Evolutionary conservation across 2,797 vertebrate species (phyloP), one percentile per base, ranked within the genome.

Genomic region (Fundulus diaphanus): DNA sequence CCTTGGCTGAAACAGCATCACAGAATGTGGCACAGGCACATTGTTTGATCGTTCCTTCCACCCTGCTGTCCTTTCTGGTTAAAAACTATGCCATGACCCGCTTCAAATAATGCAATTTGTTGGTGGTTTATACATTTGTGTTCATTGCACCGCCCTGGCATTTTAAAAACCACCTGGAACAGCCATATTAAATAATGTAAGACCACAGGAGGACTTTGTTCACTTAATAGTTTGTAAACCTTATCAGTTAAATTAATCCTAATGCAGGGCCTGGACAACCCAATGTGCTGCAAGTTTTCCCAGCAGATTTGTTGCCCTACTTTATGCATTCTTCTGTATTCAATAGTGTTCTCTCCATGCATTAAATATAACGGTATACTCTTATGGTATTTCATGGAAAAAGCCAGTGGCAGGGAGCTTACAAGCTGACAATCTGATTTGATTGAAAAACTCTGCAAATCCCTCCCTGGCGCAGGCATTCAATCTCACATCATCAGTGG

Each of bases 371-470:
- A 78, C 54, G 81, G 56, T 72, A 71, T 76, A 77, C 46, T 76
- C 70, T 83, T 76, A 70, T 76, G 68, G 57, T 77, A 81, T 82
- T 83, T 75, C 48, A 51, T 20, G 33, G 46, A 52, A 48, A 57
- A 37, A 68, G 61, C 44, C 74, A 83, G 77, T 18, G 74, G 37
- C 72, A 76, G 72, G 72, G 82, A 80, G 90, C 89, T 93, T 94
- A 91, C 73, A 83, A 84, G 74, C 88, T 68, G 83, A 85, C 87
- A 90, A 92, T 92, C 92, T 92, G 92, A 94, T 94, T 92, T 94
- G 93, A 94, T 94, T 94, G 91, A 92, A 94, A 66, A 94, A 91
- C 88, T 86, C 40, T 9, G 54, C 84, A 95, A 96, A 95, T 95
- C 94, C 94, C 77, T 86, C 75, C 8, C 61, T 92, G 89, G 83